Base-by-base conservation (phyloP, 1,140 invertebrate genomes). In the Chlorops oryzae region DNA sequence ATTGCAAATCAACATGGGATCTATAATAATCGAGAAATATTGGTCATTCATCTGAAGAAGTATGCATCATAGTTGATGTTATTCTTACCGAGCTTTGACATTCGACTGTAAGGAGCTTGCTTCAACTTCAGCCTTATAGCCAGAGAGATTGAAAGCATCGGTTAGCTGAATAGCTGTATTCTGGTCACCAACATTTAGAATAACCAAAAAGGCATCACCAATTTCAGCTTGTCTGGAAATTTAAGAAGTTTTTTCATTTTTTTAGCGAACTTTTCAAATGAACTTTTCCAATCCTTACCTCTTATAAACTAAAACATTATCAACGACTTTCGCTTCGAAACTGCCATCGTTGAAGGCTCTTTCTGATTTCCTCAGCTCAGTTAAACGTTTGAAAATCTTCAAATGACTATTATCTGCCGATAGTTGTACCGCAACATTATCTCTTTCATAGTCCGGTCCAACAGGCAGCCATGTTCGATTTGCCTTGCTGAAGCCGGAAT, bases 381-480 rank as follows among this genome's bases (percentile, higher is more conserved):
- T 41, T 24, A 39, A 17, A 25, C 44, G 23, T 45, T 56, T 55
- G 43, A 54, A 63, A 17, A 59, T 52, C 13, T 56, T 58, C 10
- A 59, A 47, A 45, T 57, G 51, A 47, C 55, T 56, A 12, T 52
- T 47, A 9, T 38, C 17, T 13, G 37, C 50, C 1, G n/a, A 24
- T 24, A 56, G 24, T 57, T 79, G 74, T 24, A 27, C 50, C 38
- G 70, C 51, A 0, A 80, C 73, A 58, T 81, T 81, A 21, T 70
- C 52, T 1, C 50, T 54, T n/a, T 49, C 49, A 51, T 79, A 81
- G 52, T 78, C 68, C 3, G 68, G 54, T 57, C 79, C 73, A 3
- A 83, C 66, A 5, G 85, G 84, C 3, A 88, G 63, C 82, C 86
- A 88, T 1, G 84, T 80, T 6, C 59, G 76, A 12, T 74, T 61